Evolutionary conservation across 2,113 vertebrate species (phyloP), one percentile per base, ranked within the genome.

Genomic region (Malurus cyaneus): DNA sequence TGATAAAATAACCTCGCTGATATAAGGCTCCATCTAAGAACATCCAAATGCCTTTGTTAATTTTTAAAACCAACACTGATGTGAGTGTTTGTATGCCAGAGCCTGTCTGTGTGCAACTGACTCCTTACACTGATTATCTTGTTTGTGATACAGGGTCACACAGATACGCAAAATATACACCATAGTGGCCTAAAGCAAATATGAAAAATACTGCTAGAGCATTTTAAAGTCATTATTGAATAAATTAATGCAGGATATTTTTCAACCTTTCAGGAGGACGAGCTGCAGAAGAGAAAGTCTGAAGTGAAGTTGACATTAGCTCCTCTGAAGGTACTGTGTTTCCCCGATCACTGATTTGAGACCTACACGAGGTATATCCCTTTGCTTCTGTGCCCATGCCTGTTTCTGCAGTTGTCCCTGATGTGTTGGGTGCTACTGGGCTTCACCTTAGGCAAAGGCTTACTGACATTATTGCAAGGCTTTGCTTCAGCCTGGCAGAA

Each of bases 241-340:
- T 54, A 36, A 65, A 70, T 84, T 76, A 39, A 93, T 54, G 17
- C 49, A 25, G 46, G 41, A 29, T 89, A 8, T 61, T 89, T 95
- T 91, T 56, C 34, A 59, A 84, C 46, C 21, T 90, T 88, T 78
- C 95, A 99, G 98, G 97, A 98, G 32, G 93, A 98, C 65, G 97
- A 97, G 18, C 97, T 98, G 29, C 95, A 96, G 94, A 96, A 95
- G 70, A 96, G 73, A 59, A 98, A 89, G 23, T 97, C 53, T 23
- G 97, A 98, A 79, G 74, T 10, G 0, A 96, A 96, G 71, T 18
- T 98, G 94, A 96, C 87, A 1, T 28, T 96, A 50, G 94, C 98
- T 59, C 98, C 98, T 61, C 92, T 99, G 93, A 99, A 98, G 98
- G 98, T 99, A 97, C 85, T 19, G 5, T 9, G 6, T 50, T 57